phyloP scores from a whole-genome alignment of 2,888 invertebrate genomes.

The Elgonia sp. region DNA sequence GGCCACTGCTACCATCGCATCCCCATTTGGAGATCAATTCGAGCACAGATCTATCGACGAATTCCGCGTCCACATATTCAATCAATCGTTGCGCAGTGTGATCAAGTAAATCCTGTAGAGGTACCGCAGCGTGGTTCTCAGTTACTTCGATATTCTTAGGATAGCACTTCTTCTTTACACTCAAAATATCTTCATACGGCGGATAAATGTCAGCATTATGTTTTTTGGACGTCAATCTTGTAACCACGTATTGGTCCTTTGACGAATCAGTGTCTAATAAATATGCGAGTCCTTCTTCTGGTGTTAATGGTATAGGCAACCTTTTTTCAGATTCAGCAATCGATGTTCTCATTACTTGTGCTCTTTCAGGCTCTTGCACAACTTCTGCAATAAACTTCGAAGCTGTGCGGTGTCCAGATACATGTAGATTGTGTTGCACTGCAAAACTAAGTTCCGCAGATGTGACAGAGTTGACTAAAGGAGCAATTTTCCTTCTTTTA shows the following conservation, averaged over 20 bases:
- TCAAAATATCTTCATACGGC: slow-evolving; percentile 26
- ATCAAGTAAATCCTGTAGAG: slow-evolving; percentile 35
- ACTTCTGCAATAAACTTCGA: slow-evolving; percentile 13
- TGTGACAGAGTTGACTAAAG: neutral
- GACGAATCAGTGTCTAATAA: slow-evolving; percentile 35
- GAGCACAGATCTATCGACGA: neutral
- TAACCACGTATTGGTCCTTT: slow-evolving; percentile 30
- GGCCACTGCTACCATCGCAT: slow-evolving; percentile 47
- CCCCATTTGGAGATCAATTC: slow-evolving; percentile 50
- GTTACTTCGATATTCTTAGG: slow-evolving; percentile 41
- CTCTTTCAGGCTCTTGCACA: slow-evolving; percentile 6
- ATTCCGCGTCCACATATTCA: neutral
- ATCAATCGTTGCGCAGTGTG: slow-evolving; percentile 32
- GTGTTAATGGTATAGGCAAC: neutral
- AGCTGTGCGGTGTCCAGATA: slow-evolving; percentile 8
- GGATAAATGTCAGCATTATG: slow-evolving; percentile 61
- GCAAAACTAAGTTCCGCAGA: slow-evolving; percentile 25
- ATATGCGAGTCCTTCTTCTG: slow-evolving; percentile 36
- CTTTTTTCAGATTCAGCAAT: neutral
- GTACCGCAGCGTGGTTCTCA: slow-evolving; percentile 24
- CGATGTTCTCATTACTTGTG: neutral
- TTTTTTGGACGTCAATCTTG: slow-evolving; percentile 27
- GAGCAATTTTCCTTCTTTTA: slow-evolving; percentile 15
- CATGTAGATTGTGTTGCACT: slow-evolving; percentile 13
- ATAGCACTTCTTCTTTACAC: slow-evolving; percentile 34